Base-by-base conservation (phyloP, 2,888 invertebrate species). In the Agrochola lota region DNA sequence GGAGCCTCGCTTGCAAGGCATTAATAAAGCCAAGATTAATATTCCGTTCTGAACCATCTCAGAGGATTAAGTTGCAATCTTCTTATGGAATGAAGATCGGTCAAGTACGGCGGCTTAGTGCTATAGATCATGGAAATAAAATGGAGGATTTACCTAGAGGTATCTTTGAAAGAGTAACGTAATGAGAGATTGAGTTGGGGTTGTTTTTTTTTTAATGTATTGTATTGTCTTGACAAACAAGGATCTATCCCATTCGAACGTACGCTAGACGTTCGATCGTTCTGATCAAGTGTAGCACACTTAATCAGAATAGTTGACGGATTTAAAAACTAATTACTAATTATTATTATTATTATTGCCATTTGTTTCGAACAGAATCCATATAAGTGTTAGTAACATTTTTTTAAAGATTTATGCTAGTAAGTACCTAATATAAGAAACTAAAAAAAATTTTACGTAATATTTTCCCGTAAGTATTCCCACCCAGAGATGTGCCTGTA, bases 11-110 rank as follows among this genome's bases (percentile, higher is more conserved):
- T 85, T 78, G 78, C 78, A 77, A 74, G 79, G 83, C 83, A 88
- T 81, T 87, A 83, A 83, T 88, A 83, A 87, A 85, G 83, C 73
- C 74, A 52, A 70, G 88, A 89, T 87, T 87, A 87, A 87, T 87
- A 87, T 89, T 87, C 89, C 60, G 78, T 78, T 73, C 81, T 77
- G 81, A 83, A 78, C 81, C 68, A 85, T 87, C 89, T 81, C 75
- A 64, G 78, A 78, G 81, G 87, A 89, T 87, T 89, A 89, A 20
- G 68, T 26, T 73, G 74, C 80, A 89, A 87, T 78, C 87, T 83
- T 81, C 87, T 89, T 87, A 83, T 17, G 52, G 78, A 66, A 87
- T 78, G 75, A 84, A 80, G 78, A 78, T 77, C 52, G 80, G 87
- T 74, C 69, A 84, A 74, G 62, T 57, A 59, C 30, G 12, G 23